Percentiles rank a stretch among this genome's conserved stretches.
Evolutionary conservation across 1,140 invertebrate genomes (phyloP).

Genomic region (Nixonia krombeini): DNA sequence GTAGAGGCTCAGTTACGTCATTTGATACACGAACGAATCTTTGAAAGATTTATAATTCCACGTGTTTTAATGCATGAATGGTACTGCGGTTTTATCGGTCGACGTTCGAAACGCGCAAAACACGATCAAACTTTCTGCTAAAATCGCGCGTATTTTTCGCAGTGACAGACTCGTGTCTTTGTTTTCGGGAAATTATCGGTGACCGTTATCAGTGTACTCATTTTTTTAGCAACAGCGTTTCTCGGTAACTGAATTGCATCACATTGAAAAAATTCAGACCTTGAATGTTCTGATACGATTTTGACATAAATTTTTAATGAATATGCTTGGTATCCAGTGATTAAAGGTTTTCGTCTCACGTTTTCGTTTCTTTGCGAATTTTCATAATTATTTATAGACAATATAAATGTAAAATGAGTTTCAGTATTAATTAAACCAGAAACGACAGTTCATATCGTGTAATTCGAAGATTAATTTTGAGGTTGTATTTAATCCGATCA

Average conservation of each 20-base stretch:
- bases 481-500: no score
- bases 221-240: no score
- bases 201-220: no score
- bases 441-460: no score
- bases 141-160: conserved; percentile 24
- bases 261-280: neutral
- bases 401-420: no score
- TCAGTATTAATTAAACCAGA: no score
- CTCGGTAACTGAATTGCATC: neutral
- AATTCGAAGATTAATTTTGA: no score
- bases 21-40: conserved; percentile 6
- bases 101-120: conserved; percentile 12
- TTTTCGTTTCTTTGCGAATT: no score
- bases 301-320: no score
- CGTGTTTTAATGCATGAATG: conserved; percentile 22
- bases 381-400: neutral
- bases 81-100: conserved; percentile 25
- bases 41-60: conserved; percentile 18
- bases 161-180: conserved; percentile 39
- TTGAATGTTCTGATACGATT: no score
- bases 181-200: conserved; percentile 27
- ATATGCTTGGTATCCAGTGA: no score
- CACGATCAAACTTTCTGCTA: conserved; percentile 12
- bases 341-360: no score
- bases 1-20: conserved; percentile 11